These are phyloP conservation scores for crab-eating macaque (Macaca fascicularis) DNA, from an alignment of 2,113 vertebrate species.

Conservation along the genomic window DNA sequence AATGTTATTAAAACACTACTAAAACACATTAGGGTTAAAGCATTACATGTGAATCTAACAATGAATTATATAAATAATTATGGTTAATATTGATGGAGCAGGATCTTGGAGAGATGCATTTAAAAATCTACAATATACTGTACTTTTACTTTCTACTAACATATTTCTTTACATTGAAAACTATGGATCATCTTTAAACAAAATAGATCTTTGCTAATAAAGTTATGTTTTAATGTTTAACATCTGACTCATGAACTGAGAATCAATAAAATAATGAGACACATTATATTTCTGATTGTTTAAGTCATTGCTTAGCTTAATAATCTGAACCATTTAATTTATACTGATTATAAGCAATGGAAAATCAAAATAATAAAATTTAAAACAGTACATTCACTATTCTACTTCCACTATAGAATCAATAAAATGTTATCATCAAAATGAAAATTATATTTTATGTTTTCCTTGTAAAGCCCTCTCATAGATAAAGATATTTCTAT, in stretches of 20 bases:
- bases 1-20: background rate
- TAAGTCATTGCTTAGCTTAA: constrained; percentile 16
- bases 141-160: background rate
- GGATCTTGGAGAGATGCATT: background rate
- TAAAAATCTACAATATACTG: background rate
- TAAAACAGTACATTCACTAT: background rate
- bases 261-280: constrained; percentile 29
- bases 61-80: background rate
- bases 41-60: background rate
- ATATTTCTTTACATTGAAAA: background rate
- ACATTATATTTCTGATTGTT: background rate
- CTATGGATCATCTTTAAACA: background rate
- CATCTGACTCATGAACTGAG: background rate
- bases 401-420: background rate
- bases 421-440: background rate
- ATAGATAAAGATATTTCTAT: background rate
- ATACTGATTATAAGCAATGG: background rate
- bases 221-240: background rate
- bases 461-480: background rate
- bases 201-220: background rate
- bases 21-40: background rate
- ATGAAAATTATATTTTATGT: background rate
- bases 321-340: background rate
- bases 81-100: background rate
- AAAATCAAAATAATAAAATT: background rate